Evolutionary conservation across 2,113 vertebrate species (phyloP).

Genomic region (Oryzias celebensis): DNA sequence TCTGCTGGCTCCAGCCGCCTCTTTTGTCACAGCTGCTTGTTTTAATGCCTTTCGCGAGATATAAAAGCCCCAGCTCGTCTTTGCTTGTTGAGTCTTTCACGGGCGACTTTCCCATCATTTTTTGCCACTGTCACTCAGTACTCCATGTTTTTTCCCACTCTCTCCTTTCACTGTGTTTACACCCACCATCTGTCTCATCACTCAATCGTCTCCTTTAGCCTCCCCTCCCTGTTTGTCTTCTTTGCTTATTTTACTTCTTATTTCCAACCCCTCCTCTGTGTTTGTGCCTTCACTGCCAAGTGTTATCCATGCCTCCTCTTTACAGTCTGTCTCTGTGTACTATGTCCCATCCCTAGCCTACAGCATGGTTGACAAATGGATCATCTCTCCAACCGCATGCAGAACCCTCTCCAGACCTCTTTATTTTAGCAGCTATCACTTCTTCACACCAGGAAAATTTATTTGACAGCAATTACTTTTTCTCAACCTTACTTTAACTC

Average conservation of each 20-base stretch:
- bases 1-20: constrained; percentile 20
- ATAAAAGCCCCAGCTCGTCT: constrained; percentile 38
- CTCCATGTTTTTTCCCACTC: constrained; percentile 1
- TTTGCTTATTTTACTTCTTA: constrained; percentile 14
- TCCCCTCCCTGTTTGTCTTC: constrained; percentile 46
- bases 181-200: constrained; percentile 59
- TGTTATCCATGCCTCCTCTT: constrained; percentile 62
- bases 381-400: constrained; percentile 50
- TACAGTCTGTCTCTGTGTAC: constrained; percentile 64
- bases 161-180: constrained; percentile 39
- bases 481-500: too few relatives aligned
- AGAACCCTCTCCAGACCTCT: constrained; percentile 45
- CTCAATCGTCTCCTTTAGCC: constrained; percentile 40
- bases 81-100: constrained; percentile 8
- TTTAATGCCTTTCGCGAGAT: constrained; percentile 49
- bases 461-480: constrained; percentile 12
- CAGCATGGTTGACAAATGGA: constrained; percentile 61
- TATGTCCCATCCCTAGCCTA: constrained; percentile 55
- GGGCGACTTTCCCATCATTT: constrained; percentile 28
- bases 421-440: constrained; percentile 50
- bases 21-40: constrained; percentile 36
- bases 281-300: constrained; percentile 53
- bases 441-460: constrained; percentile 28
- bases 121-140: constrained; percentile 21
- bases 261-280: constrained; percentile 46